Base-by-base conservation (phyloP, 2,113 vertebrate genomes). In the Melozone crissalis region DNA sequence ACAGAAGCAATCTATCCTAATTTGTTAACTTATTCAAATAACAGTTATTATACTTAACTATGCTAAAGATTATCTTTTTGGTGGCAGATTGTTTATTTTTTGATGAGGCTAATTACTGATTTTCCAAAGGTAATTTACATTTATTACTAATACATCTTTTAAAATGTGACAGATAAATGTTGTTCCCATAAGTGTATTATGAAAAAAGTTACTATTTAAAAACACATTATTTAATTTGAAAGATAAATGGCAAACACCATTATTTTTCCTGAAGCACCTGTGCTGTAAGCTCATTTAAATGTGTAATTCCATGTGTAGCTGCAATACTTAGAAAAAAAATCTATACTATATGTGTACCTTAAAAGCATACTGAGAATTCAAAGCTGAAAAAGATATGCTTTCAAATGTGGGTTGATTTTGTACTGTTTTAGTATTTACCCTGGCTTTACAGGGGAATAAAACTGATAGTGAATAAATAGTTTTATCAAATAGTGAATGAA, bases 21-120 rank as follows among this genome's bases (percentile, higher is more conserved):
- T 98, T 98, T 98, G 98, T 98, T 98, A 98, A 98, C 98, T 98
- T 98, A 98, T 98, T 98, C 98, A 98, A 98, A 98, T 98, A 98
- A 98, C 98, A 98, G 98, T 98, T 98, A 98, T 98, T 98, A 98
- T 98, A 98, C 98, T 98, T 98, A 98, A 98, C 98, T 98, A 97
- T 98, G 98, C 98, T 98, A 98, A 98, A 98, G 98, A 98, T 98
- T 98, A 98, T 98, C 98, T 98, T 98, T 98, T 98, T 98, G 98
- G 98, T 98, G 98, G 98, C 98, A 98, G 98, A 98, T 98, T 98
- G 98, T 98, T 98, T 98, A 98, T 98, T 98, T 98, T 98, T 98
- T 98, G 98, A 98, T 98, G 98, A 98, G 97, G 97, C 98, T 98
- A 98, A 98, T 98, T 98, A 98, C 98, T 98, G 98, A 98, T 98